Evolutionary conservation across 1,140 invertebrate species (phyloP), one percentile per base, ranked within the genome.

Genomic region (Camponotus floridanus): DNA sequence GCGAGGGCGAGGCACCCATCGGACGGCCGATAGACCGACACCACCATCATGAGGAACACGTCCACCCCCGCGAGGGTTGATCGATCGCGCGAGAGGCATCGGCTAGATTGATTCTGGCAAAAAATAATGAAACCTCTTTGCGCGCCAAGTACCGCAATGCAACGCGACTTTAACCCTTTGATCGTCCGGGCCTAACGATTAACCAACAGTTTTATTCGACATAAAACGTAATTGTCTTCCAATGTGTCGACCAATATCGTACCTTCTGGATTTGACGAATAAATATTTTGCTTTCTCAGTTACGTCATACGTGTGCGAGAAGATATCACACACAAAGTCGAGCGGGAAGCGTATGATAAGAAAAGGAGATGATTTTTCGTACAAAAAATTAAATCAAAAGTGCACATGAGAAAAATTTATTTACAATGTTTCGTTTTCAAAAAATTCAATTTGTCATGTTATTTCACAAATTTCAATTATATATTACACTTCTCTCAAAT

Each of bases 121-220:
- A 80, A 80, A 80, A 80, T 80, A 70, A 80, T 70, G 78, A 70
- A 80, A 65, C 48, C 64, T 80, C 33, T 80, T 31, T 65, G 13
- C 62, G 15, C 65, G 76, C 62, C 4, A 48, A 48, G 45, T 15
- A 15, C 15, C 15, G 42, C 76, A 31, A 39, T 80, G 64, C 45
- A 70, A 42, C 48, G 78, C 48, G 64, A 68, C 64, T 80, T 80
- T 59, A 80, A 80, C 67, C 76, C 48, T 80, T 80, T 70, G 78
- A 80, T 70, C 78, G 48, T 67, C 76, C 76, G 76, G 76, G 76
- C 76, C 76, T 67, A 79, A 79, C 76, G 42, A 79, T 79, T 79
- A 67, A 79, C 76, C 31, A 42, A 67, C 62, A 36, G n/a, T n/a
- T 79, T 79, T 31, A 79, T 79, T 67, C 76, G 61, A 79, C 26